A percentile compares a stretch with the other conserved stretches of the same genome.
These are phyloP conservation scores for Orthosia gothica DNA, from an alignment of 2,888 invertebrate species.

Conservation along the genomic window DNA sequence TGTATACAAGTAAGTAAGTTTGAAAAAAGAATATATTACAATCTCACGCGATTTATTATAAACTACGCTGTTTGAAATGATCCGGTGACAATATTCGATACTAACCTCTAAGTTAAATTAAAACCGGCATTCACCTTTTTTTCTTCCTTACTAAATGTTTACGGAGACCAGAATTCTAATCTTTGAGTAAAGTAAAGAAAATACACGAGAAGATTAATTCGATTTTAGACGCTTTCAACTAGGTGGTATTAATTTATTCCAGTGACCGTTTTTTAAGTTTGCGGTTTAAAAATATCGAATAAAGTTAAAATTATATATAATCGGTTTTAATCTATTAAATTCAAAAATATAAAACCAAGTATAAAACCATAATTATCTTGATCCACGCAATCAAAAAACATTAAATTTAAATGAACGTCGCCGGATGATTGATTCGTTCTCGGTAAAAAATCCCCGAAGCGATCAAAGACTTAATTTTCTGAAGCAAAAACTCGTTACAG, in stretches of 20 bases:
- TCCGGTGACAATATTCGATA: too few species aligned
- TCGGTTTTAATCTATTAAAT: not conserved
- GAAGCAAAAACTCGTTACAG: constrained; percentile 52
- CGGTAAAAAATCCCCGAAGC: constrained; percentile 39
- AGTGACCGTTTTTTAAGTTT: not conserved
- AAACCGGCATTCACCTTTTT: not conserved
- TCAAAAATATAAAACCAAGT: not conserved
- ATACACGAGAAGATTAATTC: not conserved
- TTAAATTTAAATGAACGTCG: constrained; percentile 36
- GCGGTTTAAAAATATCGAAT: not conserved
- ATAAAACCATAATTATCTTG: constrained; percentile 30
- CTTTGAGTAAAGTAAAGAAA: not conserved
- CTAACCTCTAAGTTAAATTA: not conserved
- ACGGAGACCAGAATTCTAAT: not conserved
- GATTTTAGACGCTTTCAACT: not conserved
- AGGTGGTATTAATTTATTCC: not conserved
- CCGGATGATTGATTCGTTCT: constrained; percentile 46
- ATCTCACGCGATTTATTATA: too few species aligned
- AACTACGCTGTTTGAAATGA: too few species aligned
- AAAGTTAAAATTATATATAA: not conserved
- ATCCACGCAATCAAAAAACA: constrained; percentile 35
- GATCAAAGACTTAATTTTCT: constrained; percentile 59
- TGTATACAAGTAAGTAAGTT: too few species aligned
- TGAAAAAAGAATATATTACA: too few species aligned
- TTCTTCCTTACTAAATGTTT: not conserved